Evolutionary conservation across 2,797 vertebrate genomes (phyloP).

Genomic region (Trematocara caparti): DNA sequence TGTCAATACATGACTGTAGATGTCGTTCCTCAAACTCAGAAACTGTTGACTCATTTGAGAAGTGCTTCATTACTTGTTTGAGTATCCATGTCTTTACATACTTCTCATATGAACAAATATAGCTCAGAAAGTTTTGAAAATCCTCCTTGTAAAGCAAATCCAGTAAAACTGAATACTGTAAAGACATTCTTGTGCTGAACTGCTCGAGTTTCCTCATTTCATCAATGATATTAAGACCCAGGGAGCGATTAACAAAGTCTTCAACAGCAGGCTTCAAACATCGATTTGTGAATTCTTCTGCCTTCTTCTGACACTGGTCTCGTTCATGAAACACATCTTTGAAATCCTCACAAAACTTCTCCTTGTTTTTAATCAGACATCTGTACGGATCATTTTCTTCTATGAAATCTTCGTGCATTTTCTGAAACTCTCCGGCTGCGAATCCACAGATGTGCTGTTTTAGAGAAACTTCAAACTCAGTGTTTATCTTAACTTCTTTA

Average conservation of each 20-base stretch:
- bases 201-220: rapidly evolving
- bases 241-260: too few species aligned
- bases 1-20: conserved; percentile 6
- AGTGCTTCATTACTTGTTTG: neutral
- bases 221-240: too few species aligned
- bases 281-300: too few species aligned
- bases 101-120: neutral
- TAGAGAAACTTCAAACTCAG: conserved; percentile 49
- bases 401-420: too few species aligned
- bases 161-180: conserved; percentile 47
- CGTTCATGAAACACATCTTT: too few species aligned
- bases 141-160: conserved; percentile 26
- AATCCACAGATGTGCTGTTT: too few species aligned
- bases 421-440: too few species aligned
- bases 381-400: too few species aligned
- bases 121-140: neutral
- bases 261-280: too few species aligned
- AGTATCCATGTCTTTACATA: conserved; percentile 52
- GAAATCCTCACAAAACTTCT: too few species aligned
- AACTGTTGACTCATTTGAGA: neutral
- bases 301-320: too few species aligned
- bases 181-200: conserved; percentile 35
- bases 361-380: too few species aligned
- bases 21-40: conserved; percentile 20
- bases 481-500: neutral